Evolutionary conservation across 2,113 vertebrate species (phyloP), one percentile per base, ranked within the genome.

Genomic region (Mohoua ochrocephala): DNA sequence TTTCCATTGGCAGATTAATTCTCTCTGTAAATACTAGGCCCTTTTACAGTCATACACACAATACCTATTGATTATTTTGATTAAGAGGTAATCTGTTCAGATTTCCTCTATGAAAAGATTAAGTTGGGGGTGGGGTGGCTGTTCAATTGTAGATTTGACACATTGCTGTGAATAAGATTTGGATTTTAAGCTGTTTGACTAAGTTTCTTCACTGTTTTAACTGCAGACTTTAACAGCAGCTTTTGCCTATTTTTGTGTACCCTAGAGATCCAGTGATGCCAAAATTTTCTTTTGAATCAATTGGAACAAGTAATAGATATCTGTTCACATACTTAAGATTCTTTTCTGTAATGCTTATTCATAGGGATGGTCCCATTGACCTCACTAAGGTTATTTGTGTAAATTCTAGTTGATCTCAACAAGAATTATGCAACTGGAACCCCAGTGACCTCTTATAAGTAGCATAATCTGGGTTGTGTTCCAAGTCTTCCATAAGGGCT

Each of bases 361-460:
- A 61, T 61, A 50, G 41, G n/a, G 53, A 84, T 65, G 37, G 69
- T 94, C 73, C 28, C 30, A 27, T 20, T 90, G 83, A 84, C 74
- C 87, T 89, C 70, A 83, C 9, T 84, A 73, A 89, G 84, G 67
- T 92, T 94, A 77, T 84, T 97, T 81, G 44, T 69, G 31, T 85
- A 91, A 95, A 84, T 91, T 95, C 75, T 84, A 73, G 56, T 89
- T 91, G 79, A 69, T 84, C 77, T 89, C 53, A 54, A 69, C 37
- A 87, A 96, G 81, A 95, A 91, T 87, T 96, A 65, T 67, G 74
- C 69, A 83, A 80, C 74, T 87, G 57, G 78, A 91, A 57, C 63
- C 70, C 70, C 50, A 65, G 33, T 87, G 88, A 95, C 74, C 91
- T 92, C 67, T 85, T 67, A n/a, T 67, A 94, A 95, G 69, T 84